A percentile compares a stretch with the other conserved stretches of the same genome.
Evolutionary conservation across 2,888 invertebrate species (phyloP).

Genomic region (Athalia rosae): DNA sequence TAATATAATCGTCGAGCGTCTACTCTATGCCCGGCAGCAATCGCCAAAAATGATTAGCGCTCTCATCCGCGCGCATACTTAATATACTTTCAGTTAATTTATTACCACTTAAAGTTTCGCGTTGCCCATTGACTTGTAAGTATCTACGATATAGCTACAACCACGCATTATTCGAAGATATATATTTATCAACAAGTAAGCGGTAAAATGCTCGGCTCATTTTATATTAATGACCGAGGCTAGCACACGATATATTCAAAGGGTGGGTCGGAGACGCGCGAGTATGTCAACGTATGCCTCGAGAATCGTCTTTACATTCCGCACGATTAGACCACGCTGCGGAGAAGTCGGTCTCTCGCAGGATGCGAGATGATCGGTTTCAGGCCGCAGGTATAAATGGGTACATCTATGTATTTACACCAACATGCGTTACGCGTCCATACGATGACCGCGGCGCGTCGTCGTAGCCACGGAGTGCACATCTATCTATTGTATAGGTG

Average conservation of each 20-base stretch:
- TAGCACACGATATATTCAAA: neutral
- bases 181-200: neutral
- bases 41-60: constrained; percentile 73
- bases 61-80: constrained; percentile 53
- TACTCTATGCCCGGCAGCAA: constrained; percentile 65
- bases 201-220: constrained; percentile 25
- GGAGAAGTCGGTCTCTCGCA: no score
- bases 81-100: neutral
- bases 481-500: constrained; percentile 42
- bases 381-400: no score
- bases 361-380: no score
- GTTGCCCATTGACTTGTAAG: neutral
- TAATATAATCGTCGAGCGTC: no score
- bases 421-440: neutral
- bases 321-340: no score
- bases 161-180: no score
- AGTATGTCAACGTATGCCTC: no score
- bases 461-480: constrained; percentile 41
- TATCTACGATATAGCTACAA: neutral
- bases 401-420: no score
- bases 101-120: neutral
- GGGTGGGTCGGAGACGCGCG: no score
- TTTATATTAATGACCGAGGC: constrained; percentile 17
- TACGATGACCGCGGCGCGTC: neutral
- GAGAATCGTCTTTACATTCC: no score